Percentiles rank a stretch among this genome's conserved stretches.
These are phyloP conservation scores for Albula glossodonta DNA, from an alignment of 2,113 vertebrate genomes.

Conservation along the genomic window DNA sequence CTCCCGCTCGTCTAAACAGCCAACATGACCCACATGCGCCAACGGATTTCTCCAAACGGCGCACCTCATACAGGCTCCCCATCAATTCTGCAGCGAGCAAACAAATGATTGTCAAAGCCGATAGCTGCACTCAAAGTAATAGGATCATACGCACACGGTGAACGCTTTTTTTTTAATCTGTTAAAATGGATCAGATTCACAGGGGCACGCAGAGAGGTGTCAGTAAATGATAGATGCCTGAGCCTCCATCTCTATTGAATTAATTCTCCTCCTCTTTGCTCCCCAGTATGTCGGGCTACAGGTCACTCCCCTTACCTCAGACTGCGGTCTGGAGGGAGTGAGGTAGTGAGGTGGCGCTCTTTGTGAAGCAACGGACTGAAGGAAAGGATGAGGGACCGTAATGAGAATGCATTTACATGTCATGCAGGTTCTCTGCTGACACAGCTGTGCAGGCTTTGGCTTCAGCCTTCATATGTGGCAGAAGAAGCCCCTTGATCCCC, in stretches of 20 bases:
- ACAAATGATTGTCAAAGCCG: not conserved
- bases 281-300: not conserved
- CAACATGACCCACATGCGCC: not conserved
- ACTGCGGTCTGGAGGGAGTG: not conserved
- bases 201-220: not conserved
- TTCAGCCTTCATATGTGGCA: not conserved
- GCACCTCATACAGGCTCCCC: not conserved
- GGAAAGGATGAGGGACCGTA: not conserved
- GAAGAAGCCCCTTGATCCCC: not conserved
- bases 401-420: conserved; percentile 14
- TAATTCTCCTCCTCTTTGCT: not conserved
- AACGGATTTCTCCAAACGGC: not conserved
- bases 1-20: not conserved
- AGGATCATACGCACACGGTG: not conserved
- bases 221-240: not conserved
- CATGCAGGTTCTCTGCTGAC: not conserved
- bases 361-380: not conserved
- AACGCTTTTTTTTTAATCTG: not conserved
- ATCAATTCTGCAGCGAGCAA: not conserved
- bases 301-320: not conserved
- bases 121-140: not conserved
- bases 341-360: not conserved
- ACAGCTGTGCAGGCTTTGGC: no score
- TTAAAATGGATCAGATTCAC: conserved; percentile 1
- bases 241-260: not conserved